These are phyloP conservation scores for Chlamydotis undulata DNA, from an alignment of 2,113 vertebrate species.

Conservation along the genomic window DNA sequence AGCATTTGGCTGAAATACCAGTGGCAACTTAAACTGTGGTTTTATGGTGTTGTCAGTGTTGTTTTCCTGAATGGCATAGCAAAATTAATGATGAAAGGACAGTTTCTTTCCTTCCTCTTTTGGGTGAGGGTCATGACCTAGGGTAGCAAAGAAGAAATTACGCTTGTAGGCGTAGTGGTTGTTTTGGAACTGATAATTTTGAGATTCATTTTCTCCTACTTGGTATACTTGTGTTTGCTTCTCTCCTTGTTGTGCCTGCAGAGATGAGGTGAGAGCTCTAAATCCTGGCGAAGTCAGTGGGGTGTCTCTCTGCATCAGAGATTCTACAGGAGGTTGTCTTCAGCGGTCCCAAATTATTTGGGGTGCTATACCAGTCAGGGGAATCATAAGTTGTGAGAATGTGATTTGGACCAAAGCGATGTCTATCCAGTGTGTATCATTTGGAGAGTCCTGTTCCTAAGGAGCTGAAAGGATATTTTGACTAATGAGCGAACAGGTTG, in stretches of 20 bases:
- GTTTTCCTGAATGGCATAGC: slow-evolving; percentile 39
- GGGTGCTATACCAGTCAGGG: not conserved
- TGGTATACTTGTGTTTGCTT: not conserved
- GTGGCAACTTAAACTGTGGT: slow-evolving; percentile 44
- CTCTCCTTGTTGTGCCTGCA: not conserved
- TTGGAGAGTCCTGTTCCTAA: not conserved
- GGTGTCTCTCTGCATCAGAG: not conserved
- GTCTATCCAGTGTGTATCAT: not conserved
- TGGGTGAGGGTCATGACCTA: slow-evolving; percentile 54
- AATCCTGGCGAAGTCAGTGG: not conserved
- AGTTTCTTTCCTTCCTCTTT: slow-evolving; percentile 54
- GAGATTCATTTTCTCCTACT: slow-evolving; percentile 18
- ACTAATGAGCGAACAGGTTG: not conserved
- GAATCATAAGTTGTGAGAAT: not conserved
- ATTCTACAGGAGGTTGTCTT: not conserved
- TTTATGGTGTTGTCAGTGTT: slow-evolving; percentile 48
- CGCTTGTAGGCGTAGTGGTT: slow-evolving; percentile 48
- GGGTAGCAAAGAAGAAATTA: slow-evolving; percentile 43
- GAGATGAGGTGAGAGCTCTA: not conserved
- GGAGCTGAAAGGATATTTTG: not conserved
- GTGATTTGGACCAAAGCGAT: not conserved
- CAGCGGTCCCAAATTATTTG: not conserved
- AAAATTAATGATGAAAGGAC: slow-evolving; percentile 61
- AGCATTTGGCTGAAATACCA: slow-evolving; percentile 37
- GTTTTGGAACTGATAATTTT: slow-evolving; percentile 44